phyloP scores from a whole-genome alignment of 2,113 vertebrate genomes.

The Dasypus novemcinctus region DNA sequence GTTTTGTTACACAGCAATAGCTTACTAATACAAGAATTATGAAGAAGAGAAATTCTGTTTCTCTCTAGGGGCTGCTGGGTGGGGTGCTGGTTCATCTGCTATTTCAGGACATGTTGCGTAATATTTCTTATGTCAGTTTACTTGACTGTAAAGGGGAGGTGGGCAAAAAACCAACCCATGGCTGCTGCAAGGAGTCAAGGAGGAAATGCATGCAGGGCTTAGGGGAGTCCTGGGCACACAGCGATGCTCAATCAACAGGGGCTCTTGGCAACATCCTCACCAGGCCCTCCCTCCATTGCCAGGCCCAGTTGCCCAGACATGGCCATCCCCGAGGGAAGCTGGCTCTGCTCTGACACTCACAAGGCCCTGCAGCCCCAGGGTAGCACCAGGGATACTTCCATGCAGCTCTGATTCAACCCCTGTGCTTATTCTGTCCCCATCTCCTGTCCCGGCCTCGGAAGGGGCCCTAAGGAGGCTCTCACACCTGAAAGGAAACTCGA shows the following conservation, averaged over 20 bases:
- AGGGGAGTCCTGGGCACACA: fast-evolving
- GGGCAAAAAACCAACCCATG: too few relatives aligned
- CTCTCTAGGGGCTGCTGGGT: background rate
- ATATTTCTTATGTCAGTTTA: background rate
- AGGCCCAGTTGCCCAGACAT: background rate
- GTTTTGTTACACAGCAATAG: background rate
- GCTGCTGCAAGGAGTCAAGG: too few relatives aligned
- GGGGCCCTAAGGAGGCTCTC: background rate
- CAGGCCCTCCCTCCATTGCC: background rate
- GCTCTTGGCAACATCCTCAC: background rate
- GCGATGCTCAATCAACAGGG: fast-evolving
- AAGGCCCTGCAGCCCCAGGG: background rate
- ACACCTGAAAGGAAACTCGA: background rate
- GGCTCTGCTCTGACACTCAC: background rate
- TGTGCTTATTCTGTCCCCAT: background rate
- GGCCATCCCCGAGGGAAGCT: too few relatives aligned
- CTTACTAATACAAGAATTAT: background rate
- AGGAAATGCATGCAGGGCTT: too few relatives aligned
- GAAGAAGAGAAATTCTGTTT: background rate
- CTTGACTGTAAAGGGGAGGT: too few relatives aligned
- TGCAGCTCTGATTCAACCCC: background rate
- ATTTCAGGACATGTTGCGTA: background rate
- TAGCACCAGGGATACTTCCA: background rate
- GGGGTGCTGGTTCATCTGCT: background rate
- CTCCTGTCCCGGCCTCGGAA: background rate